A percentile compares a stretch with the other conserved stretches of the same genome.
Conservation (phyloP, 2,888 invertebrate species). For the Vannuccia rotundouncinata region DNA sequence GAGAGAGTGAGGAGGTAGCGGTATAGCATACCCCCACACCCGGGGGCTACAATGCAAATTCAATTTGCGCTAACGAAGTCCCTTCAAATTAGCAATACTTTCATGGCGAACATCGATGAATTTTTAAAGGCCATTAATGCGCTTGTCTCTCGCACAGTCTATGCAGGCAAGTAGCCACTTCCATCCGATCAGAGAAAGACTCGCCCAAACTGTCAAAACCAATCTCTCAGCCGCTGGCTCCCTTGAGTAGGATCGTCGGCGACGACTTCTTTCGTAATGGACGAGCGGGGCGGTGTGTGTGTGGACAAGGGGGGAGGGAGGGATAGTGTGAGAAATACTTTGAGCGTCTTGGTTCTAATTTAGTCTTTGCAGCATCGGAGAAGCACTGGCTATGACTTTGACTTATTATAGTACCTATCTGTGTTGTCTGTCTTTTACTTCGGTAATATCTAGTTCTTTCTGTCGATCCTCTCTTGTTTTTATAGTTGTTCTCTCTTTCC, state of each 20-base stretch:
- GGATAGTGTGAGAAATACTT: constrained; percentile 16
- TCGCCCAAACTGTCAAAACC: constrained; percentile 14
- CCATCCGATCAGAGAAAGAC: neutral
- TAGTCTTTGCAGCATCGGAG: neutral
- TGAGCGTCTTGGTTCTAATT: neutral
- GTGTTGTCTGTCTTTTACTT: neutral
- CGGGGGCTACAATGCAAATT: constrained; percentile 22
- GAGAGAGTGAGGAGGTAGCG: neutral
- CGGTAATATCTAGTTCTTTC: neutral
- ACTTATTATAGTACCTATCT: constrained; percentile 18
- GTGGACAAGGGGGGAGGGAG: neutral
- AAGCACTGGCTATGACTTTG: neutral
- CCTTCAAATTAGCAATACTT: constrained; percentile 29
- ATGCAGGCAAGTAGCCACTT: neutral
- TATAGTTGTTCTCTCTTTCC: neutral
- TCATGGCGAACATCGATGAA: constrained; percentile 25
- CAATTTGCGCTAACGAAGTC: constrained; percentile 30
- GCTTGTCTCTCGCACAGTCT: neutral
- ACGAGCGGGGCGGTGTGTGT: neutral
- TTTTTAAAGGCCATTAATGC: constrained; percentile 33
- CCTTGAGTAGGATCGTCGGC: constrained; percentile 1
- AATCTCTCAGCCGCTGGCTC: constrained; percentile 23
- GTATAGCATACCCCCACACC: neutral
- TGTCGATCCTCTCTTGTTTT: neutral
- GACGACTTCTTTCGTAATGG: constrained; percentile 14